phyloP scores from a whole-genome alignment of 2,888 invertebrate genomes.

The Hanleya hanleyi region DNA sequence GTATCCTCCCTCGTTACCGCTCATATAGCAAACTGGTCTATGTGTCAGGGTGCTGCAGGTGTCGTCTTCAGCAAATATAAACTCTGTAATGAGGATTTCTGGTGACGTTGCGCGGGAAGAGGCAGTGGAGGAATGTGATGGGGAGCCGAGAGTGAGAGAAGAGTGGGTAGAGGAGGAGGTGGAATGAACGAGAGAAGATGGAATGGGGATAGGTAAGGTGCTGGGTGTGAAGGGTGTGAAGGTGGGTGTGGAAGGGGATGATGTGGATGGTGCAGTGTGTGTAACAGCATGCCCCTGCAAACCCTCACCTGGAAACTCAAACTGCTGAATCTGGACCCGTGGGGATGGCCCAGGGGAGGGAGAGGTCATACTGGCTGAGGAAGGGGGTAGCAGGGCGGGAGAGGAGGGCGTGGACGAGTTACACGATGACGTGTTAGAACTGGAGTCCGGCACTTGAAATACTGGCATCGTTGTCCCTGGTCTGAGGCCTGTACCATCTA shows the following conservation, averaged over 20 bases:
- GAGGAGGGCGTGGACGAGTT: conserved; percentile 97
- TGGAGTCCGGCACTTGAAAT: conserved; percentile 71
- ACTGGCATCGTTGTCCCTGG: conserved; percentile 45
- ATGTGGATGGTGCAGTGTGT: neutral
- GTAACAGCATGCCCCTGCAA: neutral
- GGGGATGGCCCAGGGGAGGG: conserved; percentile 69
- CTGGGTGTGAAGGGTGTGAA: neutral
- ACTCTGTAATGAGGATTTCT: neutral
- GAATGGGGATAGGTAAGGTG: neutral
- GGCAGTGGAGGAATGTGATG: neutral
- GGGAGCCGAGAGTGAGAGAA: neutral
- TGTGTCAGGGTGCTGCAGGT: neutral
- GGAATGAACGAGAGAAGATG: neutral
- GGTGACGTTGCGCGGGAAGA: neutral
- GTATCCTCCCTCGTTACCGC: neutral
- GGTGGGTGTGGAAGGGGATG: neutral
- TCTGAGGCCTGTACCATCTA: conserved; percentile 39
- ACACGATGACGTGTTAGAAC: conserved; percentile 95
- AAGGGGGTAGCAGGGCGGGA: conserved; percentile 80
- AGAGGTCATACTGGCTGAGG: conserved; percentile 74
- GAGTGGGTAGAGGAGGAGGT: neutral
- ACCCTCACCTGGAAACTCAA: conserved; percentile 84
- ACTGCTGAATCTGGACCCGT: conserved; percentile 73
- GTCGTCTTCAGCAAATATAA: neutral
- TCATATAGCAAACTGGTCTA: neutral